These are phyloP conservation scores for Microctonus aethiopoides DNA, from an alignment of 2,888 invertebrate species.

Conservation along the genomic window DNA sequence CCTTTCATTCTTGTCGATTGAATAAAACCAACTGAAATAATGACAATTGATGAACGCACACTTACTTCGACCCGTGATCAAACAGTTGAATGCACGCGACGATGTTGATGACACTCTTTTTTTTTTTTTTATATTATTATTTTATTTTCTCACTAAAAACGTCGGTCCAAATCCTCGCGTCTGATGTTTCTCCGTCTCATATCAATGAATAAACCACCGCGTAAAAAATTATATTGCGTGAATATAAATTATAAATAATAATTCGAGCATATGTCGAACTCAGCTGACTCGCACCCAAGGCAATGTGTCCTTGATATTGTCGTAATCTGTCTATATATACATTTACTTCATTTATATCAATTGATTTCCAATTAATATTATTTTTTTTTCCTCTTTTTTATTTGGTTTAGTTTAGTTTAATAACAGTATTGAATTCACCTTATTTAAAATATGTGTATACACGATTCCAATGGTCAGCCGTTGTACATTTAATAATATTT, in stretches of 20 bases:
- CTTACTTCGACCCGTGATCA: conserved; percentile 19
- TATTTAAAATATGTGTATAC: neutral
- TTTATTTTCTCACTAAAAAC: conserved; percentile 45
- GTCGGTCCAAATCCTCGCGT: conserved; percentile 47
- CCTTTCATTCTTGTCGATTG: neutral
- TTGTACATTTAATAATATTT: neutral
- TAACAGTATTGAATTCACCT: conserved; percentile 9
- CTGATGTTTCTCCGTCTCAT: conserved; percentile 50
- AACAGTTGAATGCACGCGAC: conserved; percentile 13
- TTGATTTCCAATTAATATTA: too few relatives aligned
- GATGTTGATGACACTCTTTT: conserved; percentile 14
- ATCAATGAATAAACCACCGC: conserved; percentile 32
- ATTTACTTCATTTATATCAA: neutral
- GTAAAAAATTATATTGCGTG: neutral
- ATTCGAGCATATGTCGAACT: neutral
- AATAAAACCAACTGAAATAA: neutral
- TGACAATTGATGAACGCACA: conserved; percentile 6
- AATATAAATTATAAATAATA: neutral
- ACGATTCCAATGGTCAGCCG: neutral
- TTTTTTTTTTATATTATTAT: conserved; percentile 5
- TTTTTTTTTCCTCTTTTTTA: neutral
- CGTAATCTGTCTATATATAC: neutral
- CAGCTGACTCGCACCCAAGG: neutral
- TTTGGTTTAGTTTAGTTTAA: neutral
- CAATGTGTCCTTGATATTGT: neutral